Conservation (phyloP, 2,888 invertebrate genomes). For the Taenaris catops region DNA sequence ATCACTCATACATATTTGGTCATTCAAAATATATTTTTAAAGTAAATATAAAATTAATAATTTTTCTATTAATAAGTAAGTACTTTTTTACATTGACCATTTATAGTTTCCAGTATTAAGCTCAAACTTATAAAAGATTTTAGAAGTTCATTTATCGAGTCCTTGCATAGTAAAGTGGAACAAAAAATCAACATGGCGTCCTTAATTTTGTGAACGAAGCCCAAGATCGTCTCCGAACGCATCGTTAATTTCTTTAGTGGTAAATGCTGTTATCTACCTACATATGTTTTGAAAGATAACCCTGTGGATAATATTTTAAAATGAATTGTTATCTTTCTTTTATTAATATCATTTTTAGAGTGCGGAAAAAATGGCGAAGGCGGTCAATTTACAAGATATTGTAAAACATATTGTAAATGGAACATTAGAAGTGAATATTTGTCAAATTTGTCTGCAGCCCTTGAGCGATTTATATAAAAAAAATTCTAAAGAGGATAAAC, state of each 20-base stretch:
- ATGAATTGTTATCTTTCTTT: no score
- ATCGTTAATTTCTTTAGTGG: no score
- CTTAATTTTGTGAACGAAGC: slow-evolving; percentile 19
- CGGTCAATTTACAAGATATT: slow-evolving; percentile 43
- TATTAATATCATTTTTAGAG: slow-evolving; percentile 14
- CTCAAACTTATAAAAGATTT: neutral
- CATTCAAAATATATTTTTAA: no score
- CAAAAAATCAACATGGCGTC: slow-evolving; percentile 18
- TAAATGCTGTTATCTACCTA: no score
- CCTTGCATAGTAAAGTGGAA: neutral
- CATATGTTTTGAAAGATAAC: no score
- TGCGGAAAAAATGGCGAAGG: slow-evolving; percentile 36
- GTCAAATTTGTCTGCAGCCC: slow-evolving; percentile 52
- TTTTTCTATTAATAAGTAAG: no score
- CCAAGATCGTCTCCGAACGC: slow-evolving; percentile 28
- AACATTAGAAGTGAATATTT: slow-evolving; percentile 46
- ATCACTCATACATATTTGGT: no score
- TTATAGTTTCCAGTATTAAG: no score
- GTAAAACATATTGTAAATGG: slow-evolving; percentile 57
- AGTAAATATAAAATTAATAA: no score
- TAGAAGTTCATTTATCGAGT: neutral
- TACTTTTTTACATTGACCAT: no score
- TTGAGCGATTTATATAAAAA: slow-evolving; percentile 44
- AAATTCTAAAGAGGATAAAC: slow-evolving; percentile 48
- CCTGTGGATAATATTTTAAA: no score